A percentile compares a stretch with the other conserved stretches of the same genome.
These are phyloP conservation scores for Denticeps clupeoides DNA, from an alignment of 2,797 vertebrate genomes.

Conservation along the genomic window DNA sequence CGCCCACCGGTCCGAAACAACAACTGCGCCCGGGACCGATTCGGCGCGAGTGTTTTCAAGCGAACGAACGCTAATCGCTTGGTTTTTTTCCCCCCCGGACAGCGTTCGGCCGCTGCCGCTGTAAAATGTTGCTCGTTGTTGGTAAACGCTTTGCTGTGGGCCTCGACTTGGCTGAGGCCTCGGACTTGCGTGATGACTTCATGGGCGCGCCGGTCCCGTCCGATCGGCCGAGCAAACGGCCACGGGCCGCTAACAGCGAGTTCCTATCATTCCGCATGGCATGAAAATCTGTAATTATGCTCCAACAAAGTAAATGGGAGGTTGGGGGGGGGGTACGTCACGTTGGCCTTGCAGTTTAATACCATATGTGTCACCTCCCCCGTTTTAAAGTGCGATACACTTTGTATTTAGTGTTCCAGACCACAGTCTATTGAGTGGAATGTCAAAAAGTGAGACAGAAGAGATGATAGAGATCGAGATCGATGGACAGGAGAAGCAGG, in stretches of 20 bases:
- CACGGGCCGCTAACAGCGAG: too few species aligned
- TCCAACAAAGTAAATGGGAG: too few species aligned
- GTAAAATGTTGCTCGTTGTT: too few species aligned
- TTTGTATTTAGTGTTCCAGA: conserved; percentile 10
- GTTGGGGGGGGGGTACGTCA: too few species aligned
- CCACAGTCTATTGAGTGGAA: conserved; percentile 39
- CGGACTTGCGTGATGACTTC: conserved; percentile 26
- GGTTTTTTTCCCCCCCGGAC: too few species aligned
- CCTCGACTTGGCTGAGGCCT: conserved; percentile 24
- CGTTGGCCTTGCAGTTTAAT: too few species aligned
- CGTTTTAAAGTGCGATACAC: background rate
- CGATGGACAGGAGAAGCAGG: conserved; percentile 80
- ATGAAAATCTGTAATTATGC: too few species aligned
- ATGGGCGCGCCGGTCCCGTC: conserved; percentile 11
- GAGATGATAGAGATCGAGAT: conserved; percentile 99
- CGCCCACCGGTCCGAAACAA: conserved; percentile 31
- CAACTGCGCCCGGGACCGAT: conserved; percentile 27
- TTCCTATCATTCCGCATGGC: too few species aligned
- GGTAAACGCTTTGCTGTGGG: conserved; percentile 1
- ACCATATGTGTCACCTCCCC: too few species aligned
- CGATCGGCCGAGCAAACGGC: background rate
- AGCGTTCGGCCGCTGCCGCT: too few species aligned
- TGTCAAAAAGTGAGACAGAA: conserved; percentile 93
- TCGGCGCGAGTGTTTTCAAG: too few species aligned
- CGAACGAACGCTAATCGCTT: too few species aligned